Evolutionary conservation across 2,113 vertebrate genomes (phyloP).

Genomic region (Blennius ocellaris): DNA sequence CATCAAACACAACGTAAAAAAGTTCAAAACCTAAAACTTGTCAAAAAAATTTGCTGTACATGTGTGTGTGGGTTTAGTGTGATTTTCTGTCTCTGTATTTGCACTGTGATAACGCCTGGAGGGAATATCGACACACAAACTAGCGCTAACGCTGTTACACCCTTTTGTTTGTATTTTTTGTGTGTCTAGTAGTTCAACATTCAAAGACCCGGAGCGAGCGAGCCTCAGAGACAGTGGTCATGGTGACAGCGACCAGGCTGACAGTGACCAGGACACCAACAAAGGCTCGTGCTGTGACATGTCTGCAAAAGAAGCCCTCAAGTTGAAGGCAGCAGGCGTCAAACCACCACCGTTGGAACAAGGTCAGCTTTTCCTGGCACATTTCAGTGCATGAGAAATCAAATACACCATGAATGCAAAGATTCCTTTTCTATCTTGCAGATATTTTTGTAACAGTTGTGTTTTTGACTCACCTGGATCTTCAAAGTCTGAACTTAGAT

Average conservation of each 20-base stretch:
- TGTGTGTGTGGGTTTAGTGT: too few relatives aligned
- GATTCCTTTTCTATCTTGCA: not conserved
- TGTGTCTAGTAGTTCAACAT: conserved; percentile 92
- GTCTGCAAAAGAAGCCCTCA: conserved; percentile 99
- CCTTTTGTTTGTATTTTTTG: not conserved
- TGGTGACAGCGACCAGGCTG: conserved; percentile 99
- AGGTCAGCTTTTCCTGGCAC: conserved; percentile 88
- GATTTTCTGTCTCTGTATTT: too few relatives aligned
- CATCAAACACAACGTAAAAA: too few relatives aligned
- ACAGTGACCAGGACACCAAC: conserved; percentile 99
- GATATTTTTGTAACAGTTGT: conserved; percentile 41
- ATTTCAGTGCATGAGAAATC: conserved; percentile 27
- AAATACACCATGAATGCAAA: conserved; percentile 17
- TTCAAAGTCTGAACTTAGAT: conserved; percentile 46
- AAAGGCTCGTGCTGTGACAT: conserved; percentile 99
- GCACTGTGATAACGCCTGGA: too few relatives aligned
- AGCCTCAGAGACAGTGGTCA: conserved; percentile 99
- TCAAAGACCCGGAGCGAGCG: conserved; percentile 98
- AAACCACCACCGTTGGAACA: conserved; percentile 95
- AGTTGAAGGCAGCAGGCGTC: conserved; percentile 95
- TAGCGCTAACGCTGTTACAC: not conserved
- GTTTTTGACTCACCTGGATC: conserved; percentile 34
- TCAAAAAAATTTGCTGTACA: too few relatives aligned
- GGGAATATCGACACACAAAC: too few relatives aligned
- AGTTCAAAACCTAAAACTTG: too few relatives aligned